Conservation (phyloP, 1,140 invertebrate genomes). For the Nasonia giraulti region DNA sequence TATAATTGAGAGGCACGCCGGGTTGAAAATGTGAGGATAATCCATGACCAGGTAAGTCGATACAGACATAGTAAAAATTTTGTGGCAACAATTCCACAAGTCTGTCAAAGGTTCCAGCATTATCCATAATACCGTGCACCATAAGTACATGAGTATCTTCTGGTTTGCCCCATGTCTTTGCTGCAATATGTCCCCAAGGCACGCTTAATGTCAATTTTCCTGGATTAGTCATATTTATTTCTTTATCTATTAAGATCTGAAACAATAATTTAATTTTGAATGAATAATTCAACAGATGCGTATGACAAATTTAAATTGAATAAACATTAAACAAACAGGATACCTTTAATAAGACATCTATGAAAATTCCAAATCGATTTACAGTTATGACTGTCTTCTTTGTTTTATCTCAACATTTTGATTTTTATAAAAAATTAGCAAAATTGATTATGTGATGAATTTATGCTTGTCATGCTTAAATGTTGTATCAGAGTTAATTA, state of each 20-base stretch:
- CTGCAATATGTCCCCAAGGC: conserved; percentile 73
- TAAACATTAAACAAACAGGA: no score
- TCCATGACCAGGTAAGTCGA: conserved; percentile 84
- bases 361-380: no score
- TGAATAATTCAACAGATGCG: no score
- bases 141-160: conserved; percentile 74
- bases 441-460: no score
- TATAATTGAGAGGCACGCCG: conserved; percentile 71
- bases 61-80: conserved; percentile 77
- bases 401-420: no score
- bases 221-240: conserved; percentile 12
- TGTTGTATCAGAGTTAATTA: no score
- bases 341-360: no score
- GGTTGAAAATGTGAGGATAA: conserved; percentile 77
- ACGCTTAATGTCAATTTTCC: conserved; percentile 54
- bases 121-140: conserved; percentile 80
- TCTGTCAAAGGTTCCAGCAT: conserved; percentile 80
- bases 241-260: conserved; percentile 1
- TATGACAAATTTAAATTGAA: no score
- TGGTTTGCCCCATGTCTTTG: conserved; percentile 79
- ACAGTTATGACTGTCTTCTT: no score
- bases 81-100: conserved; percentile 77
- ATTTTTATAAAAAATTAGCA: no score
- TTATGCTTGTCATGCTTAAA: no score
- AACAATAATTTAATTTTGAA: not conserved